These are phyloP conservation scores for Centropyge bicolor DNA, from an alignment of 2,797 vertebrate species.

Conservation along the genomic window DNA sequence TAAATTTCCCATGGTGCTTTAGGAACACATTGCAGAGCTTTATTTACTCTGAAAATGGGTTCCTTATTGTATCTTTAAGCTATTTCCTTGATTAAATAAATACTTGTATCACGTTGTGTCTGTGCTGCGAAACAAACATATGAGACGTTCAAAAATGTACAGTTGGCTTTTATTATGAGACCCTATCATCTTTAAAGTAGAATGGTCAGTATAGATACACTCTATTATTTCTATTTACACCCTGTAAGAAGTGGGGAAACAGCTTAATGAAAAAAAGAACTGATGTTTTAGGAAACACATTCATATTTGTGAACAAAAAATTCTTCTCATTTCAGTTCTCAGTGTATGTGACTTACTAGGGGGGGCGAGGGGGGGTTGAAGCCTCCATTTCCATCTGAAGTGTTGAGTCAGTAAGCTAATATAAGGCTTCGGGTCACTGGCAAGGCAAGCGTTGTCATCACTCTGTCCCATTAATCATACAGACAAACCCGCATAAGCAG, in stretches of 20 bases:
- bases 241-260: slow-evolving; percentile 78
- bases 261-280: slow-evolving; percentile 54
- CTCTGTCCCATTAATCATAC: slow-evolving; percentile 85
- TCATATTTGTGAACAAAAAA: slow-evolving; percentile 66
- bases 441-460: slow-evolving; percentile 80
- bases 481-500: slow-evolving; percentile 78
- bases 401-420: slow-evolving; percentile 61
- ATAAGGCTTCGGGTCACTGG: slow-evolving; percentile 82
- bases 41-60: slow-evolving; percentile 18
- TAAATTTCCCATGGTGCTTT: slow-evolving; percentile 48
- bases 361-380: slow-evolving; percentile 55
- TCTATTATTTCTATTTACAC: slow-evolving; percentile 81
- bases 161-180: slow-evolving; percentile 84
- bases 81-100: slow-evolving; percentile 65
- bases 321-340: slow-evolving; percentile 43
- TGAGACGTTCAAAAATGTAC: slow-evolving; percentile 78
- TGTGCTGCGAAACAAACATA: slow-evolving; percentile 51
- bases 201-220: slow-evolving; percentile 81
- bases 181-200: slow-evolving; percentile 77
- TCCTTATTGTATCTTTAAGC: slow-evolving; percentile 51
- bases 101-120: neutral
- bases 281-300: slow-evolving; percentile 74
- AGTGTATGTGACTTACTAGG: slow-evolving; percentile 48
- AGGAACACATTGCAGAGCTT: slow-evolving; percentile 17
- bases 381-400: slow-evolving; percentile 61